Evolutionary conservation across 2,797 vertebrate genomes (phyloP), one percentile per base, ranked within the genome.

Genomic region (Microctenopoma steveboyesi): DNA sequence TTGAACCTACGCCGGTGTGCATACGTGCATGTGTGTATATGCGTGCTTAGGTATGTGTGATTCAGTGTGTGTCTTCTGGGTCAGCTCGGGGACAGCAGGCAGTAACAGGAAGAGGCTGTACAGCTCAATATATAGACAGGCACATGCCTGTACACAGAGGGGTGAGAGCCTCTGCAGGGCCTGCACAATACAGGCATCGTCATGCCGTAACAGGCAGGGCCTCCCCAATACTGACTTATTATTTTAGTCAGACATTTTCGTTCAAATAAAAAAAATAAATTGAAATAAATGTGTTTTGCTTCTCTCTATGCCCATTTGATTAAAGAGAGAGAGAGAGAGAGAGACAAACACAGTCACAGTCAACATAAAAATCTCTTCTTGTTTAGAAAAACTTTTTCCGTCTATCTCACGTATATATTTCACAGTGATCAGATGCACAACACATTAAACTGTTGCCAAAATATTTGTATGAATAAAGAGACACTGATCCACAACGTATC

Each of bases 81-180:
- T 82, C 72, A 80, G 53, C 11, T 47, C 47, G 45, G 48, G 69
- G 72, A 76, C 72, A 78, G 35, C 62, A 74, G 63, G 76, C 27
- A 64, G 74, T 61, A 71, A 75, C 47, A 69, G 51, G 47, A 74
- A 42, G 49, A 70, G 53, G 46, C 55, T 30, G 63, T 43, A 15
- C 42, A 51, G 45, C 5, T 30, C 60, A 49, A 52, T 54, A 8
- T 48, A 16, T 50, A 59, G 61, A 59, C 49, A 54, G 57, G 56
- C 60, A 74, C 58, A 40, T 64, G 53, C 3, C 51, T 58, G 66
- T 42, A 63, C 18, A 69, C 15, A 37, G 16, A 22, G 25, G 61
- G 14, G 11, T 30, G 62, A 64, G 27, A 51, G 45, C n/a, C 4
- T 4, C 62, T 47, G 25, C 40, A 43, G 59, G 50, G 22, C 42